These are phyloP conservation scores for Ceryle rudis DNA, from an alignment of 2,797 vertebrate species.

Conservation along the genomic window DNA sequence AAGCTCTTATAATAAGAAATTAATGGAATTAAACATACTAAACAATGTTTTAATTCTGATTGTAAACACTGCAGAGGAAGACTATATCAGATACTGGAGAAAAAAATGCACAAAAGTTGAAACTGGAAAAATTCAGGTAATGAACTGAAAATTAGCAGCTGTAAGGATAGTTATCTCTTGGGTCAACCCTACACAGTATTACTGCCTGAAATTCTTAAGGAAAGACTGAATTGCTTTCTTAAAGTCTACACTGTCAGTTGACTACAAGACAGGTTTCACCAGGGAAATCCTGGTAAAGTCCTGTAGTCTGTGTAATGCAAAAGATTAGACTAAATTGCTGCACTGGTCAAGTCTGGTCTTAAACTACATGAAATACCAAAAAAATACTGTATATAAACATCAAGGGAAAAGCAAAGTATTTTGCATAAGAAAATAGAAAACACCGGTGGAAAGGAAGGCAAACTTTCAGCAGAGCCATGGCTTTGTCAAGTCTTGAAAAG, in stretches of 20 bases:
- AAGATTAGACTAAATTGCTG: not conserved
- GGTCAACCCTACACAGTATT: not conserved
- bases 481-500: not conserved
- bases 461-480: not conserved
- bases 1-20: not conserved
- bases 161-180: not conserved
- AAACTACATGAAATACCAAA: not conserved
- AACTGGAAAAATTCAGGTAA: not conserved
- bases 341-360: not conserved
- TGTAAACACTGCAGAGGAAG: not conserved
- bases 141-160: not conserved
- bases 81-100: not conserved
- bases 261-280: not conserved
- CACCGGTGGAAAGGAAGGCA: not conserved
- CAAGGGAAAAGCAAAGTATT: not conserved
- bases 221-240: not conserved
- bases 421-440: not conserved
- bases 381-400: not conserved
- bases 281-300: not conserved
- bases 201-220: not conserved
- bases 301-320: not conserved
- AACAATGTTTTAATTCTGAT: not conserved
- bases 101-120: not conserved
- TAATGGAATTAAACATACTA: not conserved
- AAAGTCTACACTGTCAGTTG: not conserved